A percentile compares a stretch with the other conserved stretches of the same genome.
Conservation (phyloP, 2,888 invertebrate species). For the Plagodis dolabraria region DNA sequence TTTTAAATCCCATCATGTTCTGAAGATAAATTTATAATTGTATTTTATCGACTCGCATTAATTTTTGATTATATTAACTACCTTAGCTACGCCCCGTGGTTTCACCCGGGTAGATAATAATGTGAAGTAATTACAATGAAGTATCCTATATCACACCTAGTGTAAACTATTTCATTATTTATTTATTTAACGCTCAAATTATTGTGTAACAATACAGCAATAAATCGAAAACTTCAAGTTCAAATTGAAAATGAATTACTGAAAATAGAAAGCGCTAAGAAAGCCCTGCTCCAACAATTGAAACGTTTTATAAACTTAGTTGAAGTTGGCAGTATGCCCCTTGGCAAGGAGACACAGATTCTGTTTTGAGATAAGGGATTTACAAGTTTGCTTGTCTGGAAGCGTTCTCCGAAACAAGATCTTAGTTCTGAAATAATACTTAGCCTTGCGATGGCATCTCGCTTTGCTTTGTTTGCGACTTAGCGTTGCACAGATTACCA, state of each 20-base stretch:
- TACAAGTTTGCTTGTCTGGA: constrained; percentile 35
- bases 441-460: constrained; percentile 29
- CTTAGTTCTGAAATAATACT: constrained; percentile 36
- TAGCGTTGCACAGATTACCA: constrained; percentile 10
- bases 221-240: not conserved
- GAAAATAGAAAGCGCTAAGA: constrained; percentile 22
- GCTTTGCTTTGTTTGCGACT: constrained; percentile 28
- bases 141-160: too few relatives aligned
- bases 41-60: too few relatives aligned
- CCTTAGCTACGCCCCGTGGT: too few relatives aligned
- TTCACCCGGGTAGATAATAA: too few relatives aligned
- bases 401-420: constrained; percentile 24
- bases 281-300: constrained; percentile 28
- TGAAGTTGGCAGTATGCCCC: constrained; percentile 32
- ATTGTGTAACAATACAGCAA: too few relatives aligned
- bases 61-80: too few relatives aligned
- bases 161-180: too few relatives aligned
- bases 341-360: constrained; percentile 27
- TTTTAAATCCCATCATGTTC: too few relatives aligned
- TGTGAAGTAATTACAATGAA: too few relatives aligned
- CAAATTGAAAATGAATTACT: constrained; percentile 5
- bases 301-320: constrained; percentile 35
- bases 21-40: too few relatives aligned
- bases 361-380: constrained; percentile 34
- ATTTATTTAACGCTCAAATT: too few relatives aligned